These are phyloP conservation scores for Drosophila bocqueti DNA, from an alignment of 1,140 invertebrate species.

Conservation along the genomic window DNA sequence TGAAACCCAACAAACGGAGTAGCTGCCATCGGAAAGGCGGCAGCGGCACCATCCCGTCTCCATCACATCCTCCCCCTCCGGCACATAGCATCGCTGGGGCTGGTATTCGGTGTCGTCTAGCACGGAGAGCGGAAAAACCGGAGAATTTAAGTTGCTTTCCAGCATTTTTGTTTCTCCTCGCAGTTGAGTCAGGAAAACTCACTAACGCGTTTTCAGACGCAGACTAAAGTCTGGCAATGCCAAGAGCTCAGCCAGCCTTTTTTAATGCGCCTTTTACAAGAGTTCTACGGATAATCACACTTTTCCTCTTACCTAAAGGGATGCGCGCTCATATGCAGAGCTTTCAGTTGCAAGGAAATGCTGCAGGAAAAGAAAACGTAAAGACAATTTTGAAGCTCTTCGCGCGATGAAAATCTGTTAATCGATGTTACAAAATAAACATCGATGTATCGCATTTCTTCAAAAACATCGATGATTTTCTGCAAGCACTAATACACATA, in stretches of 20 bases:
- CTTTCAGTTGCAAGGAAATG: background rate
- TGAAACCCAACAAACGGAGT: conserved; percentile 49
- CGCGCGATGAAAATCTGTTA: background rate
- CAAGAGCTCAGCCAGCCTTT: background rate
- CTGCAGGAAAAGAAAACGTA: background rate
- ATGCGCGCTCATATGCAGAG: background rate
- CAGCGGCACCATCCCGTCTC: conserved; percentile 56
- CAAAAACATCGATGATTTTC: background rate
- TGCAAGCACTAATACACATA: conserved; percentile 10
- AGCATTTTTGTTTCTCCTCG: conserved; percentile 26
- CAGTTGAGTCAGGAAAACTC: background rate
- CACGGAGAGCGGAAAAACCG: conserved; percentile 48
- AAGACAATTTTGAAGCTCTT: background rate
- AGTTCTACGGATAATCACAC: background rate
- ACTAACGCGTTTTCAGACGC: background rate
- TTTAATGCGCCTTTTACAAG: background rate
- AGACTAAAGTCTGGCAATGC: background rate
- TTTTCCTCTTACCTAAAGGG: background rate
- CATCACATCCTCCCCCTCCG: background rate
- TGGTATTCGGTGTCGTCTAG: conserved; percentile 42
- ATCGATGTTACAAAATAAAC: background rate
- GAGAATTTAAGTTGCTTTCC: conserved; percentile 8
- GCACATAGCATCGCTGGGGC: conserved; percentile 52
- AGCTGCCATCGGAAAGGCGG: conserved; percentile 41
- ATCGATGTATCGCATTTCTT: background rate